phyloP scores from a whole-genome alignment of 2,113 vertebrate genomes.

The Brachyhypopomus occidentalis region DNA sequence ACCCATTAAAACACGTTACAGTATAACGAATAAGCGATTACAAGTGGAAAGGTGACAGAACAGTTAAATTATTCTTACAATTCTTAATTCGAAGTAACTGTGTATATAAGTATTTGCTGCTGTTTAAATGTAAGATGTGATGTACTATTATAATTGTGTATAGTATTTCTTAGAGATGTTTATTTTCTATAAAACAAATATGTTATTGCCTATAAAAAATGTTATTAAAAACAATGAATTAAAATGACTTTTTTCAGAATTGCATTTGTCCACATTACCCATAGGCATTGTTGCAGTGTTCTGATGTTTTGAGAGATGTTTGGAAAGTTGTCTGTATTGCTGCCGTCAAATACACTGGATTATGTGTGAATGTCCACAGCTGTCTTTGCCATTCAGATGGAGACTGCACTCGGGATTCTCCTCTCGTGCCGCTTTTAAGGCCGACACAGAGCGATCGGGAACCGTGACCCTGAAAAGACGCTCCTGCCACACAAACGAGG shows the following conservation, averaged over 20 bases:
- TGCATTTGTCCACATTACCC: slow-evolving; percentile 58
- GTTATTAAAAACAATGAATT: slow-evolving; percentile 79
- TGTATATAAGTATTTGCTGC: slow-evolving; percentile 84
- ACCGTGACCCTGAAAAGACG: slow-evolving; percentile 22
- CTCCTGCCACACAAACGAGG: not conserved
- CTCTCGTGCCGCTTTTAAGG: not conserved
- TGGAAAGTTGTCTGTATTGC: slow-evolving; percentile 77
- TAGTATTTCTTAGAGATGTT: slow-evolving; percentile 89
- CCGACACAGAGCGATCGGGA: slow-evolving; percentile 20
- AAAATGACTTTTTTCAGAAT: slow-evolving; percentile 68
- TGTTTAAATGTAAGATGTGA: slow-evolving; percentile 87
- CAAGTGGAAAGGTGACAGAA: slow-evolving; percentile 16
- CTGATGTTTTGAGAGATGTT: slow-evolving; percentile 58
- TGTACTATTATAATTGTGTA: slow-evolving; percentile 87
- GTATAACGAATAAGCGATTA: slow-evolving; percentile 39
- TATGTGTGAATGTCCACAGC: slow-evolving; percentile 64
- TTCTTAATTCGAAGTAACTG: slow-evolving; percentile 70
- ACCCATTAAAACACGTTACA: slow-evolving; percentile 36
- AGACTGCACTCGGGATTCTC: slow-evolving; percentile 44
- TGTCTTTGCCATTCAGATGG: slow-evolving; percentile 72
- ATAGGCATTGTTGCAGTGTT: slow-evolving; percentile 31
- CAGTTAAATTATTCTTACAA: slow-evolving; percentile 62
- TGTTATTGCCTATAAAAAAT: slow-evolving; percentile 86
- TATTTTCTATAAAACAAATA: slow-evolving; percentile 87
- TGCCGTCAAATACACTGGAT: slow-evolving; percentile 75